Percentiles rank a stretch among this genome's conserved stretches.
phyloP scores from a whole-genome alignment of 2,888 invertebrate species.

The Scaptomyza tumidula region DNA sequence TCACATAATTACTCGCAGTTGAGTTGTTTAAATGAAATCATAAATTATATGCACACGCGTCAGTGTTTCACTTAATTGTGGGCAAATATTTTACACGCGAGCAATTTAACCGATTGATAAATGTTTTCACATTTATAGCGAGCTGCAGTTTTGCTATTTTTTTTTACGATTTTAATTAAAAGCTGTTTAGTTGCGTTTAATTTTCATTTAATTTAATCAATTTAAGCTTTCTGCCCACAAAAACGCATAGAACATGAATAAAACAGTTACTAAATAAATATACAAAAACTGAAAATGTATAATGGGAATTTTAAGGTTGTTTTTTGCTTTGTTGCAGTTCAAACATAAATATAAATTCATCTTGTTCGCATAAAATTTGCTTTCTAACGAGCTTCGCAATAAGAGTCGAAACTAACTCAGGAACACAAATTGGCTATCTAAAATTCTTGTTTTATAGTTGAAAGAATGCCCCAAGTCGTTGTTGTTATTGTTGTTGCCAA shows the following conservation, averaged over 20 bases:
- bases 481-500: constrained; percentile 1
- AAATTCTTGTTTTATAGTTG: background rate
- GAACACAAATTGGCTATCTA: background rate
- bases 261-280: background rate
- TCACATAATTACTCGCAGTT: constrained; percentile 74
- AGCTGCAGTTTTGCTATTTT: background rate
- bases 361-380: too few relatives aligned
- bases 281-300: background rate
- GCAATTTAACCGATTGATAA: constrained; percentile 61
- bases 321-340: too few relatives aligned
- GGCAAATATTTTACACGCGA: constrained; percentile 65
- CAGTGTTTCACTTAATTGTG: constrained; percentile 67
- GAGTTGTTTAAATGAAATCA: constrained; percentile 76
- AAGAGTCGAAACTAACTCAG: background rate
- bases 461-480: background rate
- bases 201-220: constrained; percentile 17
- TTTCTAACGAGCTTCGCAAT: background rate
- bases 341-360: too few relatives aligned
- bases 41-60: constrained; percentile 68
- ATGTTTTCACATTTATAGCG: constrained; percentile 26
- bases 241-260: background rate
- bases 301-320: background rate
- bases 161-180: background rate
- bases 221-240: background rate
- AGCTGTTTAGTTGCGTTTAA: constrained; percentile 4